Percentiles rank a stretch among this genome's conserved stretches.
Conservation (phyloP, 2,888 invertebrate genomes). For the Prenolepis imparis region DNA sequence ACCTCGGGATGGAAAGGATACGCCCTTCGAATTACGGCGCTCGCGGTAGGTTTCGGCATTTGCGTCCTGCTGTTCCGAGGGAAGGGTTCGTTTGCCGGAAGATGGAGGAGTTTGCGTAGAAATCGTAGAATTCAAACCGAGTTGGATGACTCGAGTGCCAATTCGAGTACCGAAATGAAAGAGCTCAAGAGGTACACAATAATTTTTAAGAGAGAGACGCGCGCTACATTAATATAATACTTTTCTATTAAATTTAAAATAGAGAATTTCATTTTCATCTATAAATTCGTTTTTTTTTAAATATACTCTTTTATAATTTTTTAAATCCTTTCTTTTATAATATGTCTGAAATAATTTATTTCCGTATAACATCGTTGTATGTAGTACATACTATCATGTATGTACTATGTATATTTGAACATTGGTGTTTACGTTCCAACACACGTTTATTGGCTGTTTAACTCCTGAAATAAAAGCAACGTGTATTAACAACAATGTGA, state of each 20-base stretch:
- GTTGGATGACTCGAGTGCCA: not conserved
- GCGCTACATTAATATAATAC: not conserved
- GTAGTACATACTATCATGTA: too few species aligned
- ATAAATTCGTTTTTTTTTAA: not conserved
- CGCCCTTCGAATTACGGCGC: constrained; percentile 52
- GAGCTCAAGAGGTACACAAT: constrained; percentile 18
- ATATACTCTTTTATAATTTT: not conserved
- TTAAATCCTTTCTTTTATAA: too few species aligned
- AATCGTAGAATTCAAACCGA: not conserved
- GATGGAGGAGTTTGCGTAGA: constrained; percentile 3
- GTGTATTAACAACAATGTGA: not conserved
- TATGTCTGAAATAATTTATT: not conserved
- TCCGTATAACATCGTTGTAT: too few species aligned
- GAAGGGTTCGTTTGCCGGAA: constrained; percentile 7
- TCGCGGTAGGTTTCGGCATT: constrained; percentile 64
- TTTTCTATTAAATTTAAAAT: not conserved
- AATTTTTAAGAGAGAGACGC: not conserved
- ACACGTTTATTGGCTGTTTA: not conserved
- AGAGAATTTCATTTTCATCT: not conserved
- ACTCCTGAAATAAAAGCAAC: not conserved
- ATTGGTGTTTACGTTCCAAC: not conserved
- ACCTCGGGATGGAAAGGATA: constrained; percentile 61
- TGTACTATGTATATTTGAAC: not conserved
- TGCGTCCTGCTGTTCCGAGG: constrained; percentile 53
- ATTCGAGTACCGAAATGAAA: not conserved